Evolutionary conservation across 2,113 vertebrate genomes (phyloP).

Genomic region (Canis aureus): DNA sequence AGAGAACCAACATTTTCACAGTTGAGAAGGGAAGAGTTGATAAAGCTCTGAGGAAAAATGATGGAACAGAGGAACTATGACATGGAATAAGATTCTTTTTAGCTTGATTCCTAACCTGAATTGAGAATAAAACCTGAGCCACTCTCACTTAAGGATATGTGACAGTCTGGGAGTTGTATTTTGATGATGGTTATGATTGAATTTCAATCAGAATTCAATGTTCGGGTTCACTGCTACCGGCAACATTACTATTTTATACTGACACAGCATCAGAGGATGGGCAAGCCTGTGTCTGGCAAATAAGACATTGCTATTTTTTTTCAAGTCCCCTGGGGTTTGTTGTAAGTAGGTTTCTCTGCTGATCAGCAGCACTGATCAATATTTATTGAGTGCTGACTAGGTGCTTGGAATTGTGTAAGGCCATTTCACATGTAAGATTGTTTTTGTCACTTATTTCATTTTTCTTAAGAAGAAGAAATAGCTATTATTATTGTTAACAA

Average conservation of each 20-base stretch:
- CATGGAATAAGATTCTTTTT: not conserved
- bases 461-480: not conserved
- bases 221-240: not conserved
- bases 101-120: not conserved
- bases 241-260: not conserved
- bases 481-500: not conserved
- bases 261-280: not conserved
- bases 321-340: not conserved
- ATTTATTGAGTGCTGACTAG: not conserved
- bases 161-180: not conserved
- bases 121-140: conserved; percentile 9
- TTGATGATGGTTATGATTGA: not conserved
- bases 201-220: conserved; percentile 32
- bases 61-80: not conserved
- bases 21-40: not conserved
- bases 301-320: not conserved
- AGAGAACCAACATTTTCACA: not conserved
- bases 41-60: not conserved
- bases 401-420: conserved; percentile 34
- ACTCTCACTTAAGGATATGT: not conserved
- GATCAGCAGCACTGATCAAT: not conserved
- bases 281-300: not conserved
- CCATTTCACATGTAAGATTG: conserved; percentile 24
- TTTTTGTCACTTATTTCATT: conserved; percentile 7
- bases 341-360: not conserved